Conservation (phyloP, 2,888 invertebrate genomes). For the Sinopyrophorus schimmeli region DNA sequence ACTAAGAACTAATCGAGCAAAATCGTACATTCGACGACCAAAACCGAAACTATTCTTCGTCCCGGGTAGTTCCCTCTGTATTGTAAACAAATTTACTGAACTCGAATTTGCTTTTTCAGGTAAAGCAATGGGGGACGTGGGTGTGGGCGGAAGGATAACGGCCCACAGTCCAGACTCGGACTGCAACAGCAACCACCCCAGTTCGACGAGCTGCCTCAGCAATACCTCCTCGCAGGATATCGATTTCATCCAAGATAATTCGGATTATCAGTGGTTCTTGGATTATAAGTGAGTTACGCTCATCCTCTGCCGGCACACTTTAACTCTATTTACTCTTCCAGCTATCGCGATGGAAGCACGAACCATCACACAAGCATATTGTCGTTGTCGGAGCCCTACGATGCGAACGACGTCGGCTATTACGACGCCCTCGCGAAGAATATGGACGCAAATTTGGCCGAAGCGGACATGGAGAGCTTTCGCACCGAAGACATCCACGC, state of each 20-base stretch:
- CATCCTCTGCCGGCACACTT: background rate
- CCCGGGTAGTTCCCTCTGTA: too few relatives aligned
- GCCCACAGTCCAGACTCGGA: conserved; percentile 59
- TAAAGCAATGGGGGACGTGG: conserved; percentile 53
- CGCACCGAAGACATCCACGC: conserved; percentile 89
- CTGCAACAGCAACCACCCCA: conserved; percentile 60
- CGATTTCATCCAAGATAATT: conserved; percentile 82
- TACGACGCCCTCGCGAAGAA: conserved; percentile 87
- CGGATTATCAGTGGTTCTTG: conserved; percentile 89
- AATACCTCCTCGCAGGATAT: conserved; percentile 62
- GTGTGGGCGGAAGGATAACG: conserved; percentile 46
- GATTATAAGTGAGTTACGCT: conserved; percentile 74
- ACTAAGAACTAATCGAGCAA: too few relatives aligned
- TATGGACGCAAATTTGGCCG: conserved; percentile 90
- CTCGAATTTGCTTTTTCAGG: conserved; percentile 42
- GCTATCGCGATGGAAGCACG: conserved; percentile 77
- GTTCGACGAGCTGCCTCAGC: conserved; percentile 53
- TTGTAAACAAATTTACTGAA: background rate
- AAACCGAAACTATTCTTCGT: too few relatives aligned
- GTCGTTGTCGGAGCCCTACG: conserved; percentile 80
- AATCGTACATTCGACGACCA: too few relatives aligned
- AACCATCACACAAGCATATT: conserved; percentile 81
- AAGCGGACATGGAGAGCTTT: conserved; percentile 95
- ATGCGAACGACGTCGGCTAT: conserved; percentile 65
- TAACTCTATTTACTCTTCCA: conserved; percentile 44